These are phyloP conservation scores for Brachionus paranguensis DNA, from an alignment of 1,140 invertebrate genomes.

Conservation along the genomic window DNA sequence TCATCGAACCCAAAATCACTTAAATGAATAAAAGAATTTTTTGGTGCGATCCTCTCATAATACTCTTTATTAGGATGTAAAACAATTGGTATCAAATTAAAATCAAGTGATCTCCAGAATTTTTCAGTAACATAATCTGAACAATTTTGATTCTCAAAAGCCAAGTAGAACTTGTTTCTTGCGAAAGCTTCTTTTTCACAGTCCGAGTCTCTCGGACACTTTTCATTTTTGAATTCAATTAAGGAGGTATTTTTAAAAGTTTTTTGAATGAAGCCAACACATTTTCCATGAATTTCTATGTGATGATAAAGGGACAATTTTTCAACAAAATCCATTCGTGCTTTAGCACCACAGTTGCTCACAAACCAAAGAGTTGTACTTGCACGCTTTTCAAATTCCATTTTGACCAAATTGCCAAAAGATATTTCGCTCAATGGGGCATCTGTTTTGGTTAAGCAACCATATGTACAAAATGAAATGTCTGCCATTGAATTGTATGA, in stretches of 20 bases:
- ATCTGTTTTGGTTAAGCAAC: not conserved
- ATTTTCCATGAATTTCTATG: constrained; percentile 86
- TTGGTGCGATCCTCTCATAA: constrained; percentile 47
- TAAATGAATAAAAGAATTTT: constrained; percentile 82
- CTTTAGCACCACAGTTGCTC: constrained; percentile 83
- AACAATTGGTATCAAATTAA: constrained; percentile 47
- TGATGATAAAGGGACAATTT: constrained; percentile 75
- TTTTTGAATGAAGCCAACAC: constrained; percentile 61
- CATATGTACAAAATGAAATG: constrained; percentile 17
- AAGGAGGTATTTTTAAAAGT: constrained; percentile 73
- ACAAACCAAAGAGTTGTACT: constrained; percentile 81
- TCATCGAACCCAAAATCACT: constrained; percentile 70
- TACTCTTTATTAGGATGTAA: constrained; percentile 44
- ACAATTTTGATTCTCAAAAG: constrained; percentile 65
- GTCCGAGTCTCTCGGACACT: not conserved
- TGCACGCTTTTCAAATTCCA: not conserved
- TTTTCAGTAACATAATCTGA: constrained; percentile 58
- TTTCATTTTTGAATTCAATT: constrained; percentile 64
- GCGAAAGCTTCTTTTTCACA: constrained; percentile 48
- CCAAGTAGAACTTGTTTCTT: constrained; percentile 94
- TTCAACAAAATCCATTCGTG: constrained; percentile 75
- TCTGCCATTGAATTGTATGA: not conserved
- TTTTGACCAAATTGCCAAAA: not conserved
- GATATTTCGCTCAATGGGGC: not conserved
- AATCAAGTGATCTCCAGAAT: constrained; percentile 54